These are phyloP conservation scores for Trichacis sp. DNA, from an alignment of 2,888 invertebrate species.

Conservation along the genomic window DNA sequence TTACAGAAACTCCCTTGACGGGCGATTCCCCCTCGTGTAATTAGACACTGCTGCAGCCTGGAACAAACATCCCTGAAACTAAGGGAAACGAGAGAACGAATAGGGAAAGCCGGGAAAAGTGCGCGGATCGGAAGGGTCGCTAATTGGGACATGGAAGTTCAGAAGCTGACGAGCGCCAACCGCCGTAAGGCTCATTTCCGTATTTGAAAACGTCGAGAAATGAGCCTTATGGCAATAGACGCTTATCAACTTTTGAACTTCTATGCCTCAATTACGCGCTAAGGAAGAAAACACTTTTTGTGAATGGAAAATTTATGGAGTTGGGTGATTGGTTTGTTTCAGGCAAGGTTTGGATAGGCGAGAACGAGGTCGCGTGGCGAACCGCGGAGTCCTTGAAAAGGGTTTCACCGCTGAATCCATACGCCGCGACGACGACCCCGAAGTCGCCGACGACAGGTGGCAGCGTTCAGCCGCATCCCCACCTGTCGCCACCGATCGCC, in stretches of 20 bases:
- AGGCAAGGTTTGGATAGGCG: slow-evolving; percentile 66
- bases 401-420: slow-evolving; percentile 56
- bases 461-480: slow-evolving; percentile 58
- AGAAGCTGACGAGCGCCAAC: no score
- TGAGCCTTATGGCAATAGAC: no score
- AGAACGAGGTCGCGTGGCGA: slow-evolving; percentile 64
- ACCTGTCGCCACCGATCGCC: slow-evolving; percentile 63
- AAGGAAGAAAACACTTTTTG: no score
- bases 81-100: slow-evolving; percentile 60
- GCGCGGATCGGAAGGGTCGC: slow-evolving; percentile 53
- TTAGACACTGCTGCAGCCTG: slow-evolving; percentile 66
- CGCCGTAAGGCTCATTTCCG: no score
- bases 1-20: slow-evolving; percentile 24
- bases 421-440: slow-evolving; percentile 49
- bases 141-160: no score
- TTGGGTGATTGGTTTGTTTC: slow-evolving; percentile 28
- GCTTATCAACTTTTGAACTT: no score
- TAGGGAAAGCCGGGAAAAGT: slow-evolving; percentile 55
- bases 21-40: slow-evolving; percentile 54
- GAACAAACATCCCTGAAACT: slow-evolving; percentile 65
- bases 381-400: slow-evolving; percentile 62
- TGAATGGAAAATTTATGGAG: no score
- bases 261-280: no score
- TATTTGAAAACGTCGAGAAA: no score
- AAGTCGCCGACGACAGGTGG: slow-evolving; percentile 57